Conservation (phyloP, 2,888 invertebrate species). For the Octodonta nipae region DNA sequence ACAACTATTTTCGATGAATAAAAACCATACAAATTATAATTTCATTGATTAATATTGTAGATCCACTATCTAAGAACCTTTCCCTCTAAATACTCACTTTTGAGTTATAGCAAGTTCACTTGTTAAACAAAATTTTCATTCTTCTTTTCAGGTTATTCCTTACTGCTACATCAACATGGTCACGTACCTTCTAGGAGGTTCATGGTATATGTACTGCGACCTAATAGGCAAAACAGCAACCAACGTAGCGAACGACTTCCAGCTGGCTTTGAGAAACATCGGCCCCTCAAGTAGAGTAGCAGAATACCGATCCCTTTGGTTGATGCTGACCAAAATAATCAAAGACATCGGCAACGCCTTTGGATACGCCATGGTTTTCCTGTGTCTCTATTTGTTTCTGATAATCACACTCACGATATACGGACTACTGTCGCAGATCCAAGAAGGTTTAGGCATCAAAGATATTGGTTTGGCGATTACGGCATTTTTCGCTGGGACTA, state of each 20-base stretch:
- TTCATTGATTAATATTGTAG: no score
- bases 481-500: slow-evolving; percentile 48
- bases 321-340: slow-evolving; percentile 53
- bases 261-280: slow-evolving; percentile 51
- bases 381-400: slow-evolving; percentile 55
- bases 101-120: no score
- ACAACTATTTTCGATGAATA: no score
- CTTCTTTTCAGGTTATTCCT: slow-evolving; percentile 40
- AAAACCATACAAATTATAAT: no score
- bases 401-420: slow-evolving; percentile 64
- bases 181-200: slow-evolving; percentile 55
- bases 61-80: no score
- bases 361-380: slow-evolving; percentile 55
- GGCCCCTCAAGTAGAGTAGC: slow-evolving; percentile 57
- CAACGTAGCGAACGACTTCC: slow-evolving; percentile 54
- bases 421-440: slow-evolving; percentile 57
- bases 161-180: slow-evolving; percentile 57
- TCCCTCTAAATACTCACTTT: no score
- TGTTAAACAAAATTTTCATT: no score
- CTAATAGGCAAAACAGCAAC: slow-evolving; percentile 50
- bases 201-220: slow-evolving; percentile 57
- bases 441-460: slow-evolving; percentile 57
- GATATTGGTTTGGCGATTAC: slow-evolving; percentile 57
- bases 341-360: slow-evolving; percentile 53
- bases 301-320: slow-evolving; percentile 57